Base-by-base conservation (phyloP, 2,113 vertebrate species). In the Tyrannus savana region DNA sequence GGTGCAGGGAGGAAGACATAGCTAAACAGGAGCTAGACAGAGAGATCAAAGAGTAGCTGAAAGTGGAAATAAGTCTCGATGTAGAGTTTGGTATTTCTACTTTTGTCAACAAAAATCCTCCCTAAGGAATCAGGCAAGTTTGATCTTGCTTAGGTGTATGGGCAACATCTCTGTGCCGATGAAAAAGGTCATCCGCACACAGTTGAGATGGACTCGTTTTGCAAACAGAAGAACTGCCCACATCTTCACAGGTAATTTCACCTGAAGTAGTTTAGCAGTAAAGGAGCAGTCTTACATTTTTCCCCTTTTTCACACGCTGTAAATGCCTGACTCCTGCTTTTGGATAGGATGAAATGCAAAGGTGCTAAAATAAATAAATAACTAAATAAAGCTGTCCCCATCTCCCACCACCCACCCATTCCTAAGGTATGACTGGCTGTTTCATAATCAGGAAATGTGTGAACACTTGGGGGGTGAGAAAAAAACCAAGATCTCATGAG, bases 51-150 rank as follows among this genome's bases (percentile, higher is more conserved):
- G 39, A 68, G 78, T 13, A 74, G 33, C 71, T 63, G 28, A 78
- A 81, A 81, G 39, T 58, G 47, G 72, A 91, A 91, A 24, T 53
- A 82, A 80, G 14, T 50, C 78, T 77, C 73, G 46, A 55, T 80
- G 31, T 35, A 46, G 59, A 44, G 16, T 59, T 77, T 55, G 19
- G 25, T 63, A 84, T 79, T 73, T 86, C 30, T 85, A 76, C 71
- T 91, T 90, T 83, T 91, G 82, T 81, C 67, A 84, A 90, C 56
- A 80, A 77, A 93, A 94, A 63, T 53, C 19, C 52, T 71, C 56
- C 72, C 52, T 88, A 14, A 0, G 72, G 64, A 75, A 78, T 55
- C 12, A 27, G 35, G n/a, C 79, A 88, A 81, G 68, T 92, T 63
- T 41, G 49, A 62, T 77, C 82, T 63, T 80, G 78, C 50, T 50